Evolutionary conservation across 2,113 vertebrate species (phyloP).

Genomic region (Oreochromis niloticus): DNA sequence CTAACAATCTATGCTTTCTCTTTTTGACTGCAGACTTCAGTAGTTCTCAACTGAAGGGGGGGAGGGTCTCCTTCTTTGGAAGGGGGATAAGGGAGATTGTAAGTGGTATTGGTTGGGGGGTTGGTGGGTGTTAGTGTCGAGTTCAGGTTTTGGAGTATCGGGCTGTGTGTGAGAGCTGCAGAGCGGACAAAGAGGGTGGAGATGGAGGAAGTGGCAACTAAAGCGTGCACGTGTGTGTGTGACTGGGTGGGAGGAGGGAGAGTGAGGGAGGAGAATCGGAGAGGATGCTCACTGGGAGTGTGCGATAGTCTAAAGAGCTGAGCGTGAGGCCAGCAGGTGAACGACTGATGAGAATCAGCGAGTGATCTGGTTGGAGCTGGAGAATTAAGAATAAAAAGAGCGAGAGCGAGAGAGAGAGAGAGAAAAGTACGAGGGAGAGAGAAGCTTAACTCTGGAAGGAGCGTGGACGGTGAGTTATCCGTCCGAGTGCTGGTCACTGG

Average conservation of each 20-base stretch:
- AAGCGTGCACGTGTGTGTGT: slow-evolving; percentile 7
- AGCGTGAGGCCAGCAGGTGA: slow-evolving; percentile 48
- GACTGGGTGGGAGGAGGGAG: not conserved
- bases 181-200: slow-evolving; percentile 29
- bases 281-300: slow-evolving; percentile 38
- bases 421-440: not conserved
- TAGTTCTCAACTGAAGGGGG: not conserved
- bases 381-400: not conserved
- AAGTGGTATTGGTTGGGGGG: not conserved
- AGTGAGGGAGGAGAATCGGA: slow-evolving; percentile 33
- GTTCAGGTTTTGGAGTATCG: not conserved
- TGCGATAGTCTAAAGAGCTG: slow-evolving; percentile 27
- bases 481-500: slow-evolving; percentile 4
- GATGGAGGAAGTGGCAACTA: slow-evolving; percentile 33
- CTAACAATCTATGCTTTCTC: not conserved
- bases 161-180: not conserved
- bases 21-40: not conserved
- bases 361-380: slow-evolving; percentile 9
- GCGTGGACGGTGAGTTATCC: slow-evolving; percentile 37
- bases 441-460: not conserved
- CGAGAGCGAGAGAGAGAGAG: not conserved
- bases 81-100: not conserved
- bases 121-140: not conserved
- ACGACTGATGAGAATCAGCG: slow-evolving; percentile 1
- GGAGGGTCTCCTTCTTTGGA: not conserved